Evolutionary conservation across 92 coral and sea anemone species (phyloP).

Genomic region (Metridium senile): DNA sequence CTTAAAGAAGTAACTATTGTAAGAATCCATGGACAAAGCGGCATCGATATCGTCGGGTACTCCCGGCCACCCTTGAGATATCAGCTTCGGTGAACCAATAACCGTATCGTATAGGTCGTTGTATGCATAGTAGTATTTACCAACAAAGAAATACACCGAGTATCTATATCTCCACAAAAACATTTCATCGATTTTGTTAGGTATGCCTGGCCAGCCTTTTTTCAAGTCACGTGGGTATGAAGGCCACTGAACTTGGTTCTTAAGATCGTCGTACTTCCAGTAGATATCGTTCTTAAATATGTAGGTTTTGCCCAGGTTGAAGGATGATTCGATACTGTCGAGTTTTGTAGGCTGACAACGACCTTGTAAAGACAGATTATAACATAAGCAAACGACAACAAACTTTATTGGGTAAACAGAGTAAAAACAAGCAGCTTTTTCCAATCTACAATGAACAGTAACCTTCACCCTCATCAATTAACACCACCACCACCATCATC

Average conservation of each 20-base stretch:
- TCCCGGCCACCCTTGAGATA: conserved; percentile 79
- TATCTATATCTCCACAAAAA: conserved; percentile 50
- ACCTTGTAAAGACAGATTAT: conserved; percentile 35
- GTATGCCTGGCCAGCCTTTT: conserved; percentile 43
- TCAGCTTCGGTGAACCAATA: conserved; percentile 42
- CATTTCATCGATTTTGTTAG: conserved; percentile 62
- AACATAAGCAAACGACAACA: too few species aligned
- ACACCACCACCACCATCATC: too few species aligned
- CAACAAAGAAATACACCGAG: conserved; percentile 49
- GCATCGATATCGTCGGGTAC: conserved; percentile 77
- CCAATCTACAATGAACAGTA: too few species aligned
- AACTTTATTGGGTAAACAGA: too few species aligned
- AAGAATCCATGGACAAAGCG: conserved; percentile 31
- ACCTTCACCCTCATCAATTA: too few species aligned
- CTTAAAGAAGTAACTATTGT: conserved; percentile 73
- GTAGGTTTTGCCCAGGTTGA: conserved; percentile 28
- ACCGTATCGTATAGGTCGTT: conserved; percentile 44
- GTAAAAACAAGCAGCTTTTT: too few species aligned
- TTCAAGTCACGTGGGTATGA: conserved; percentile 38
- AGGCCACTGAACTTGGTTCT: conserved; percentile 13
- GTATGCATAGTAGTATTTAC: conserved; percentile 43
- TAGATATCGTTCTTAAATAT: conserved; percentile 37
- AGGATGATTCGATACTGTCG: conserved; percentile 49
- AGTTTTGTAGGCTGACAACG: conserved; percentile 28
- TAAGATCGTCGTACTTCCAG: conserved; percentile 37